Percentiles rank a stretch among this genome's conserved stretches.
These are phyloP conservation scores for Sorex fumeus DNA, from an alignment of 2,113 vertebrate genomes.

Conservation along the genomic window DNA sequence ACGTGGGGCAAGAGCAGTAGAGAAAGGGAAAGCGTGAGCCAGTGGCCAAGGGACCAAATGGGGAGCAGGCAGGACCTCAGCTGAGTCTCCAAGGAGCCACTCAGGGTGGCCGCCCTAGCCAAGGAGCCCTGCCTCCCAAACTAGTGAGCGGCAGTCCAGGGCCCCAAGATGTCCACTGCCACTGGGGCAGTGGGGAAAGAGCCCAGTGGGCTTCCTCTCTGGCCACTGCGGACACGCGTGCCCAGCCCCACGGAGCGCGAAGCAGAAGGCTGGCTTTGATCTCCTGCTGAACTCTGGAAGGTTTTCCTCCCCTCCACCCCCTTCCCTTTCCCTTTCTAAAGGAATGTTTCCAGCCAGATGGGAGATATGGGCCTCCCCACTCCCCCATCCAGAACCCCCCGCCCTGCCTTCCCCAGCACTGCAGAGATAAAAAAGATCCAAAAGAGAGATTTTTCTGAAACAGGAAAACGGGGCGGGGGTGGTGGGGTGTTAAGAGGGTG, in stretches of 20 bases:
- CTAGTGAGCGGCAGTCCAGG: neutral
- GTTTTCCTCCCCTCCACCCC: constrained; percentile 27
- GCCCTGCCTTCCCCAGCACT: constrained; percentile 75
- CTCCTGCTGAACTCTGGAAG: constrained; percentile 51
- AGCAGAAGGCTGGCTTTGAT: constrained; percentile 53
- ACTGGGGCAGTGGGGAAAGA: neutral
- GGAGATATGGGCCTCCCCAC: constrained; percentile 77
- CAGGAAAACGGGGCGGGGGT: constrained; percentile 73
- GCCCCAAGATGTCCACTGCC: neutral
- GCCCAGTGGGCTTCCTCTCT: neutral
- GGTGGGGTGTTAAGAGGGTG: neutral
- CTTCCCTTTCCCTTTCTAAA: constrained; percentile 74
- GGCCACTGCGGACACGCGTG: neutral
- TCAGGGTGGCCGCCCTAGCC: constrained; percentile 10
- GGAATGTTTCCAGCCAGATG: constrained; percentile 85
- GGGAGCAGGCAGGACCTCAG: neutral
- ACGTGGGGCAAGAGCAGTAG: neutral
- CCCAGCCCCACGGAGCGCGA: neutral
- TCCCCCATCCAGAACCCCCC: constrained; percentile 75
- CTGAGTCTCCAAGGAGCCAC: neutral
- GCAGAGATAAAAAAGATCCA: constrained; percentile 83
- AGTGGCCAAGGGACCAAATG: neutral
- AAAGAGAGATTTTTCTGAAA: constrained; percentile 84
- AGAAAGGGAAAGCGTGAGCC: constrained; percentile 7
- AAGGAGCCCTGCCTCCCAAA: neutral